Percentiles rank a stretch among this genome's conserved stretches.
Conservation (phyloP, 2,888 invertebrate species). For the Suillia variegata region DNA sequence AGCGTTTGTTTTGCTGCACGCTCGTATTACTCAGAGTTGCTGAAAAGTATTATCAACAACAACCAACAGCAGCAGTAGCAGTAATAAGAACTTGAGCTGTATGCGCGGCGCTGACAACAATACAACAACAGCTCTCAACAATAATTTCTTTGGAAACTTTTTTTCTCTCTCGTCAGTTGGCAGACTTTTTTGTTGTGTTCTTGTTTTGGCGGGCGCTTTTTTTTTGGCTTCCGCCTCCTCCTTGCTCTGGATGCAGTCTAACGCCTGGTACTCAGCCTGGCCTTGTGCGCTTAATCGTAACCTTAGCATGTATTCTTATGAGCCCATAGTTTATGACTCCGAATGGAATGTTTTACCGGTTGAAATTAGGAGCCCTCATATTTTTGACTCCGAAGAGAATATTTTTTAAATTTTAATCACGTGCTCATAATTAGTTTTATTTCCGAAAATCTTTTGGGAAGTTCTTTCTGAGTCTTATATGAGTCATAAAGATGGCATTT, state of each 20-base stretch:
- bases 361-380: too few species aligned
- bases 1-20: background rate
- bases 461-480: too few species aligned
- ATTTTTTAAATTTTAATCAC: too few species aligned
- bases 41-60: slow-evolving; percentile 24
- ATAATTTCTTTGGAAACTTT: slow-evolving; percentile 10
- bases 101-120: slow-evolving; percentile 12
- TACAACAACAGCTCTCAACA: background rate
- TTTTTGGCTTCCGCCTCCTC: background rate
- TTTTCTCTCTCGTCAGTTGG: too few species aligned
- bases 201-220: background rate
- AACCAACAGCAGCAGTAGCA: slow-evolving; percentile 16
- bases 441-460: too few species aligned
- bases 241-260: background rate
- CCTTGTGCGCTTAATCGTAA: slow-evolving; percentile 19
- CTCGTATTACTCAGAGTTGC: slow-evolving; percentile 10
- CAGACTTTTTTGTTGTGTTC: background rate
- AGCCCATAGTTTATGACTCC: too few species aligned
- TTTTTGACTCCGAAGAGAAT: too few species aligned
- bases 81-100: too few species aligned
- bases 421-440: too few species aligned
- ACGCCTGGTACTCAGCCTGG: slow-evolving; percentile 1
- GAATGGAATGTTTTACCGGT: too few species aligned
- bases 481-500: too few species aligned
- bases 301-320: too few species aligned